Evolutionary conservation across 1,140 invertebrate genomes (phyloP), one percentile per base, ranked within the genome.

Genomic region (Telenomus remus): DNA sequence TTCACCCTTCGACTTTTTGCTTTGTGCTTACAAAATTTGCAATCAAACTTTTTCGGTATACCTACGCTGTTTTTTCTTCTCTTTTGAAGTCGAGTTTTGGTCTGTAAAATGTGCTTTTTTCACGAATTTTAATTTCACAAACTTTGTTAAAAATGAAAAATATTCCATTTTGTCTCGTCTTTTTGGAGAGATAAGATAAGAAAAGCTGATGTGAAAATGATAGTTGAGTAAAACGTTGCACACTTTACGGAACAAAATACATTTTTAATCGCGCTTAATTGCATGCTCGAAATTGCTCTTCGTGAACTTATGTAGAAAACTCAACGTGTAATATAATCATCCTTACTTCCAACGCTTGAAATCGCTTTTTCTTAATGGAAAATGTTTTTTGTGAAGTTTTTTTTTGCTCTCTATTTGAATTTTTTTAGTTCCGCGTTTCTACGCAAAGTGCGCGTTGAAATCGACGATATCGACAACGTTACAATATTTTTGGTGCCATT

Each of bases 381-480:
- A 76, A 54, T 47, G 35, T 37, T 68, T 68, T 50, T 60, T 49
- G 19, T 46, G 60, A 65, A n/a, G n/a, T n/a, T 74, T 68, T 60
- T 47, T 11, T 39, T 9, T 39, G n/a, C n/a, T 60, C 51, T 64
- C 47, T 76, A 65, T 48, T 54, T 70, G 11, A 65, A 60, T 60
- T 63, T 76, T 39, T 68, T 65, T 68, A 56, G 37, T 70, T 70
- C 33, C 61, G 66, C 66, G 54, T 51, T 64, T 64, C 73, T 74
- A 74, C 53, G 63, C 73, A 64, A 76, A 47, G 50, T 64, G 66
- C 60, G 60, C 73, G 59, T 61, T 55, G 61, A 76, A 76, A 76
- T 76, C 73, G 73, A 76, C 46, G 16, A 59, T 76, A 76, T 76
- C 73, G 66, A 76, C 48, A 55, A 39, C 43, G 35, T 46, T 43